Base-by-base conservation (phyloP, 2,888 invertebrate species). In the Dione vanillae region DNA sequence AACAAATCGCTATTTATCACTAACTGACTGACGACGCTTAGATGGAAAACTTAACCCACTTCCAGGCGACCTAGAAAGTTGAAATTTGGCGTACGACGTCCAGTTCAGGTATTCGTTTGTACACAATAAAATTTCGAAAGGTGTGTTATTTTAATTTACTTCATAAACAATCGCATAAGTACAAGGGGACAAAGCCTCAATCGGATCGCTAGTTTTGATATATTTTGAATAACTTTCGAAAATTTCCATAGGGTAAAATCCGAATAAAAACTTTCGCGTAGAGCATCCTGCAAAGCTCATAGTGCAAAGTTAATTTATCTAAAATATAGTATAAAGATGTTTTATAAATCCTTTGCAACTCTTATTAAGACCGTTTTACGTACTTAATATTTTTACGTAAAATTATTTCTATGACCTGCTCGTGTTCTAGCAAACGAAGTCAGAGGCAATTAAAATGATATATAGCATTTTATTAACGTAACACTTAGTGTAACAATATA, bases 371-470 rank as follows among this genome's bases (percentile, higher is more conserved):
- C 27, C 20, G 27, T 27, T 27, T 27, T 37, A 16, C 16, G 37
- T 56, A 7, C 27, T 45, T 27, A 20, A 61, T 61, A 61, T 45
- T 67, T 58, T 67, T 45, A 47, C 37, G n/a, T n/a, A 45, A 47
- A 67, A 67, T 67, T 56, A 49, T 67, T 59, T 67, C 47, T 67
- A 56, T 56, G 56, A 58, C 27, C 45, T 11, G 45, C 45, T 61
- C 61, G 61, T 61, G 45, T 61, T 61, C 61, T 45, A 11, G 45
- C 45, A 45, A 45, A 61, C 45, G 27, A 45, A 41, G 43, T 61
- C 43, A n/a, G n/a, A 45, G 43, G 61, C 45, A 61, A 61, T 45
- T 61, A 61, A 61, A 61, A 43, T 45, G 43, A 43, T 61, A 61
- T 45, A 61, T 61, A 27, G 43, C 43, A 45, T 6, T 16, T 35